phyloP scores from a whole-genome alignment of 2,888 invertebrate genomes.

The Hypolimnas misippus region DNA sequence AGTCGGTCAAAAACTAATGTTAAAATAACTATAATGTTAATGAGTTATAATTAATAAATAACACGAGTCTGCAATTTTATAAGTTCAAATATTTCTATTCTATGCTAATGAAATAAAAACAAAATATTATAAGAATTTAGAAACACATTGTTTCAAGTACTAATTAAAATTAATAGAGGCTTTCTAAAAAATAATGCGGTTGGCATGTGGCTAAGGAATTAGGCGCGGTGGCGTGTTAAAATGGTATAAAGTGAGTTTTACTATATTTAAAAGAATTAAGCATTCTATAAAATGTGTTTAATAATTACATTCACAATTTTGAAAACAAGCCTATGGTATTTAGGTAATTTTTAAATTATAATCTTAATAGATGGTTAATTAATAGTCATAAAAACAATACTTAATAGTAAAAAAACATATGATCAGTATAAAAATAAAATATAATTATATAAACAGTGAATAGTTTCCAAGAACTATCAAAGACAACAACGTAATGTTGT shows the following conservation, averaged over 20 bases:
- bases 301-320: background rate
- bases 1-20: too few relatives aligned
- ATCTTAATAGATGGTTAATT: background rate
- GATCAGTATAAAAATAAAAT: background rate
- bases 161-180: slow-evolving; percentile 5
- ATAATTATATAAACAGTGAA: background rate
- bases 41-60: too few relatives aligned
- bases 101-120: background rate
- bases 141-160: background rate
- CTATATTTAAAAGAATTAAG: background rate
- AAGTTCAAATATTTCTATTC: background rate
- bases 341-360: background rate
- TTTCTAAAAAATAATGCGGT: slow-evolving; percentile 6
- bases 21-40: too few relatives aligned
- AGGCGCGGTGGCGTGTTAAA: slow-evolving; percentile 3
- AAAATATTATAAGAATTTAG: background rate
- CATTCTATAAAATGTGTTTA: background rate
- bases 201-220: background rate
- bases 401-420: background rate
- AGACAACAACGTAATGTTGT: background rate
- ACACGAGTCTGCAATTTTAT: too few relatives aligned
- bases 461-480: background rate
- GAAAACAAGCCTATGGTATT: background rate
- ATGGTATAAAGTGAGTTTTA: background rate
- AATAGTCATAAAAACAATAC: background rate